Evolutionary conservation across 2,888 invertebrate species (phyloP), one percentile per base, ranked within the genome.

Genomic region (Pristionchus mayeri): DNA sequence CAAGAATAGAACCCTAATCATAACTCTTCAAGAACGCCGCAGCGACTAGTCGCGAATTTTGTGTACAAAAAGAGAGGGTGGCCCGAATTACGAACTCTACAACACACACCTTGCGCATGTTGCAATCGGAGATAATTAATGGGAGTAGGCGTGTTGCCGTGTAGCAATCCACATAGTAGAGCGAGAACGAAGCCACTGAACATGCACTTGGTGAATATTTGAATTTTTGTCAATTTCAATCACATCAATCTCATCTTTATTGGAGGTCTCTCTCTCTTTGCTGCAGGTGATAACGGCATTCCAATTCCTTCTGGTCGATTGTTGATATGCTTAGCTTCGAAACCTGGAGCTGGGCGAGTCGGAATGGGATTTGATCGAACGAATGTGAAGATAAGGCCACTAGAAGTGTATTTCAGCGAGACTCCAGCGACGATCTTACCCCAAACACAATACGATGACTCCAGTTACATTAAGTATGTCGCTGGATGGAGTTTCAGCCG

Each of bases 111-210:
- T n/a, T 71, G 1, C 13, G n/a, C 50, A 18, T 80, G 54, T 6
- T 34, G 37, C n/a, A 6, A 27, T n/a, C n/a, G 24, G 16, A 82
- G 60, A 52, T 48, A 34, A 50, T 54, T 89, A 84, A 89, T 88
- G 0, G 88, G 88, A 30, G 89, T 90, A 27, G 89, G 75, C 57
- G 88, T 86, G 82, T 90, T 90, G 24, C 89, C 89, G 67, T 88
- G 88, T 13, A 89, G 76, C 50, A 89, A 86, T 7, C 89, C 89
- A 52, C 88, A 87, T 71, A 88, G 82, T 7, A 87, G 75, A 3
- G 88, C 87, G n/a, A 89, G 86, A 37, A 81, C 79, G 18, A 88
- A 83, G 40, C 86, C 87, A 21, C 88, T 88, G 75, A n/a, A n/a
- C 18, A 87, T n/a, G n/a, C n/a, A n/a, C n/a, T n/a, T n/a, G n/a